These are phyloP conservation scores for Trissoscelio sp. DNA, from an alignment of 2,888 invertebrate species.

Conservation along the genomic window DNA sequence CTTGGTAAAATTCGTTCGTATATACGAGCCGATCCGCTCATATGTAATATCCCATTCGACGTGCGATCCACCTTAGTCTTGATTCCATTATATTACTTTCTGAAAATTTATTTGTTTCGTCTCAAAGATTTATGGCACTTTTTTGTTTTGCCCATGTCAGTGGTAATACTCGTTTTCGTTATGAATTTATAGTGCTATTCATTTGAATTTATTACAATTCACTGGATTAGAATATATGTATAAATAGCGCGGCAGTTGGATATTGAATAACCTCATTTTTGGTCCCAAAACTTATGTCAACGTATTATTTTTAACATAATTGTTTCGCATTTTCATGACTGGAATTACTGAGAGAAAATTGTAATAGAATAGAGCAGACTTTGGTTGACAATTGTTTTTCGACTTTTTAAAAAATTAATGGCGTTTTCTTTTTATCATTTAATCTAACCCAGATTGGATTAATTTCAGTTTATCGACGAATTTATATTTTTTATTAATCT, in stretches of 20 bases:
- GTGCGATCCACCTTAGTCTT: constrained; percentile 25
- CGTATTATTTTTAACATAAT: no score
- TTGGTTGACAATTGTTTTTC: no score
- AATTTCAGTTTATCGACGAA: no score
- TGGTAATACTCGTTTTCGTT: neutral
- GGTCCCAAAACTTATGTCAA: no score
- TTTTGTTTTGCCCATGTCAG: constrained; percentile 4
- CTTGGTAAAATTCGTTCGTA: constrained; percentile 3
- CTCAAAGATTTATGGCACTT: constrained; percentile 18
- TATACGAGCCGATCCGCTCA: constrained; percentile 13
- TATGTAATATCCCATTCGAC: constrained; percentile 20
- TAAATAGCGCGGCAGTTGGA: neutral
- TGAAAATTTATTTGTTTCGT: constrained; percentile 22
- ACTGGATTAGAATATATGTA: neutral
- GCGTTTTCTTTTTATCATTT: no score
- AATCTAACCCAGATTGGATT: no score
- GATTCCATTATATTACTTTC: constrained; percentile 32
- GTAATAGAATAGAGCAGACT: no score
- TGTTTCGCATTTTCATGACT: no score
- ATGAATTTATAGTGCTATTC: constrained; percentile 17
- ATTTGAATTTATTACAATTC: constrained; percentile 14
- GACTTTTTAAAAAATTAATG: no score
- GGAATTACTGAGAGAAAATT: no score
- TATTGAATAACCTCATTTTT: neutral
- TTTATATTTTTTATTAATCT: no score